Evolutionary conservation across 2,888 invertebrate species (phyloP).

Genomic region (Oscheius sp.): DNA sequence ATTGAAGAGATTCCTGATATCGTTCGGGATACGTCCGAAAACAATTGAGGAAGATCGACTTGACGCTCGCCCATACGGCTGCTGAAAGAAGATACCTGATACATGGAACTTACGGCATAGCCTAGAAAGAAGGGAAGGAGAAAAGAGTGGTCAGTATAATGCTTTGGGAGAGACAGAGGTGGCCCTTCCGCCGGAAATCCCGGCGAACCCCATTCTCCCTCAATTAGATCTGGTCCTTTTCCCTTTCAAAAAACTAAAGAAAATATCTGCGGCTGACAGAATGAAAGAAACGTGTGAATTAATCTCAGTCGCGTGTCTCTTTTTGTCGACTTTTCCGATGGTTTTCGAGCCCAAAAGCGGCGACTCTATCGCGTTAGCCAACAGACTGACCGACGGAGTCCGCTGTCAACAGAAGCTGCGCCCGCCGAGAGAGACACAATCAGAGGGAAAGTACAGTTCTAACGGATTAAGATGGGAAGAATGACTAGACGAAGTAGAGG

Average conservation of each 20-base stretch:
- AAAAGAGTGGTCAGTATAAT: no score
- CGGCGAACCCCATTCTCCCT: neutral
- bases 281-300: neutral
- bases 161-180: no score
- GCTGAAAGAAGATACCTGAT: neutral
- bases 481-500: neutral
- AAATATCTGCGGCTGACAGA: neutral
- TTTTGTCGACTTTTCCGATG: neutral
- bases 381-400: slow-evolving; percentile 15
- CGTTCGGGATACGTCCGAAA: slow-evolving; percentile 63
- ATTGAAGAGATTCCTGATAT: slow-evolving; percentile 60
- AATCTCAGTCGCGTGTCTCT: neutral
- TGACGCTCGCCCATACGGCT: slow-evolving; percentile 54
- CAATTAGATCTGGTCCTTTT: neutral
- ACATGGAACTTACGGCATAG: slow-evolving; percentile 5
- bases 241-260: no score
- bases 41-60: slow-evolving; percentile 62
- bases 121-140: neutral
- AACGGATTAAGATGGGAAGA: neutral
- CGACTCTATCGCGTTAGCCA: slow-evolving; percentile 25
- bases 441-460: slow-evolving; percentile 4
- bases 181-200: slow-evolving; percentile 17
- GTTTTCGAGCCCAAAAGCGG: slow-evolving; percentile 18
- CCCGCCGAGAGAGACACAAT: neutral
- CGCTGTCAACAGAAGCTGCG: slow-evolving; percentile 22